These are phyloP conservation scores for Taeniopygia guttata DNA, from an alignment of 2,797 vertebrate genomes.

Conservation along the genomic window DNA sequence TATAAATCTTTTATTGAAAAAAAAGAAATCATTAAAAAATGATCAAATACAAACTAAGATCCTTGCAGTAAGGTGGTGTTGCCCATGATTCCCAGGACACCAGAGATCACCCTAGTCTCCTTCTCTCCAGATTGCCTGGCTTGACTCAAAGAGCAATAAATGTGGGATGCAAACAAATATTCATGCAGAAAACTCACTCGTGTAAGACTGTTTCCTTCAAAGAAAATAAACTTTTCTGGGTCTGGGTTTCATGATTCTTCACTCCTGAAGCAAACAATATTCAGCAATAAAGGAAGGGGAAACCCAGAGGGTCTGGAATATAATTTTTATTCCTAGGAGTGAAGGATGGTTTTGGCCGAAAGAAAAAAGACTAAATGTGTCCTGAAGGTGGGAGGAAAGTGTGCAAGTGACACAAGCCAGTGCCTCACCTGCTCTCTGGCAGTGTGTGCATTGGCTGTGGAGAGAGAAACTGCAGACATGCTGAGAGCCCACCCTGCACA, in stretches of 20 bases:
- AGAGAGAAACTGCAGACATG: background rate
- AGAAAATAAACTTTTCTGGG: background rate
- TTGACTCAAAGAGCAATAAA: background rate
- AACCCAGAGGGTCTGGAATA: background rate
- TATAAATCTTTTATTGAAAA: background rate
- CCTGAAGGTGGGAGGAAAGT: background rate
- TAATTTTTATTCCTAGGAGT: background rate
- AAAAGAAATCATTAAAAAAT: background rate
- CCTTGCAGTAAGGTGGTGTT: accelerated
- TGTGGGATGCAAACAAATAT: background rate
- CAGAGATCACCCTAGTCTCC: background rate
- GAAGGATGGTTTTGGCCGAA: background rate
- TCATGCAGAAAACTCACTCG: background rate
- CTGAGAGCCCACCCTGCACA: background rate
- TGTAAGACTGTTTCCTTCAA: background rate
- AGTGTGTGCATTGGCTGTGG: background rate
- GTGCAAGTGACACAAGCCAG: slow-evolving; percentile 16
- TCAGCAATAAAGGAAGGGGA: background rate
- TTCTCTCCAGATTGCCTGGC: background rate
- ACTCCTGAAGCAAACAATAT: background rate
- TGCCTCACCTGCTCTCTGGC: background rate
- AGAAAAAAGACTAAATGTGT: background rate
- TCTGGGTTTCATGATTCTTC: background rate
- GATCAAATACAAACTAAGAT: background rate
- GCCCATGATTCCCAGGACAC: background rate